Evolutionary conservation across 2,113 vertebrate species (phyloP).

Genomic region (Corapipo altera): DNA sequence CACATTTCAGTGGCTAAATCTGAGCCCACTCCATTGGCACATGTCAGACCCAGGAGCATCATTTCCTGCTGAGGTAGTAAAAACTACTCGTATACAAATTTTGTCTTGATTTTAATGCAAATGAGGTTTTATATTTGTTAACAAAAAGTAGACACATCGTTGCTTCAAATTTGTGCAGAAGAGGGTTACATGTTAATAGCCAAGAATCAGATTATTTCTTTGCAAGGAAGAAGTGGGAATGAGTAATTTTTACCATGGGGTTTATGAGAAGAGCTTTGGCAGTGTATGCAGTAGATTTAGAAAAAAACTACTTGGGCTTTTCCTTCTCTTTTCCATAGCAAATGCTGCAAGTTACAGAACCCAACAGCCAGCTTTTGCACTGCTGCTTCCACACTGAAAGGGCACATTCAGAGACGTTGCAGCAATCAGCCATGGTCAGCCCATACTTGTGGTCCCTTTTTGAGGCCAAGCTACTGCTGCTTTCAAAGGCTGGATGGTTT

Average conservation of each 20-base stretch:
- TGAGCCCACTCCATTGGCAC: not conserved
- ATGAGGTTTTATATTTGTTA: not conserved
- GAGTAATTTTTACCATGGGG: not conserved
- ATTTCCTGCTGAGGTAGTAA: not conserved
- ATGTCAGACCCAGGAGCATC: accelerated
- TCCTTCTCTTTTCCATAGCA: not conserved
- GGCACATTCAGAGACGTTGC: not conserved
- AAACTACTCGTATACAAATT: not conserved
- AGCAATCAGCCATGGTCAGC: not conserved
- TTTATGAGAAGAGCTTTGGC: not conserved
- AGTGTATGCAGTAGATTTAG: not conserved
- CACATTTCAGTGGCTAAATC: not conserved
- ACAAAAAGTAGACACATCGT: not conserved
- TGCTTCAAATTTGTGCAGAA: not conserved
- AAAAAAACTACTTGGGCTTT: not conserved
- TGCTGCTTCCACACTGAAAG: not conserved
- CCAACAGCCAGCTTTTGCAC: not conserved
- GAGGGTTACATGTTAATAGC: not conserved
- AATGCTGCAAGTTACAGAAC: not conserved
- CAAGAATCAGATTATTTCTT: not conserved
- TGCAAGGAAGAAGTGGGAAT: not conserved
- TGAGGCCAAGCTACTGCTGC: not conserved
- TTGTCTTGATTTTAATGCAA: not conserved
- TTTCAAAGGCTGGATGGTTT: not conserved
- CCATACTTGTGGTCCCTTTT: not conserved